Conservation (phyloP, 2,113 vertebrate species). For the Platanista minor region DNA sequence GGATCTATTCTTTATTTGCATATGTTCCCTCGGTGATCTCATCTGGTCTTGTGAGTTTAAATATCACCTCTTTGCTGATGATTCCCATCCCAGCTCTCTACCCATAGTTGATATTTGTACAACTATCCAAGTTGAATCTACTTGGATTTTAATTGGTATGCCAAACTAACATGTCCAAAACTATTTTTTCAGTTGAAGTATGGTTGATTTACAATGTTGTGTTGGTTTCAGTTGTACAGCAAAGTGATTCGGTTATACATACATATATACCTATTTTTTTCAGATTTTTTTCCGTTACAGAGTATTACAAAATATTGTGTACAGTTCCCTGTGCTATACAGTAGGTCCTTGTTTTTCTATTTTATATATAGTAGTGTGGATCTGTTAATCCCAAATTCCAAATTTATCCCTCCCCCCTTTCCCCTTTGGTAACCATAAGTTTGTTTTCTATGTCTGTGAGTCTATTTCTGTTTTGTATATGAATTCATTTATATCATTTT, state of each 20-base stretch:
- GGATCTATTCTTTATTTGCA: neutral
- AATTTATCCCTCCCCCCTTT: neutral
- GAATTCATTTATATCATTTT: neutral
- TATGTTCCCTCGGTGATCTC: neutral
- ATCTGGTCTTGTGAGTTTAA: neutral
- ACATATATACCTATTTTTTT: neutral
- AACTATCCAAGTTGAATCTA: neutral
- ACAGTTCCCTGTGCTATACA: neutral
- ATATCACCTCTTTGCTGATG: neutral
- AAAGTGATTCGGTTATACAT: neutral
- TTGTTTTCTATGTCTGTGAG: neutral
- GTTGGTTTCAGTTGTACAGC: neutral
- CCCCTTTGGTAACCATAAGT: neutral
- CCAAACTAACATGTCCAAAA: neutral
- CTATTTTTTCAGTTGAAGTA: neutral
- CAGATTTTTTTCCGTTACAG: neutral
- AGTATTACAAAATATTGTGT: neutral
- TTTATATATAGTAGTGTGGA: neutral
- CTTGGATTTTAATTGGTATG: neutral
- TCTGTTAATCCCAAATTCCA: neutral
- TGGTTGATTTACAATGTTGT: neutral
- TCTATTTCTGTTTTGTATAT: neutral
- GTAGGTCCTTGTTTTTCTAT: neutral
- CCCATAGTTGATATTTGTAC: neutral
- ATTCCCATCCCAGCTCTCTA: neutral